Base-by-base conservation (phyloP, 1,140 invertebrate genomes). In the Zaprionus nigranus region DNA sequence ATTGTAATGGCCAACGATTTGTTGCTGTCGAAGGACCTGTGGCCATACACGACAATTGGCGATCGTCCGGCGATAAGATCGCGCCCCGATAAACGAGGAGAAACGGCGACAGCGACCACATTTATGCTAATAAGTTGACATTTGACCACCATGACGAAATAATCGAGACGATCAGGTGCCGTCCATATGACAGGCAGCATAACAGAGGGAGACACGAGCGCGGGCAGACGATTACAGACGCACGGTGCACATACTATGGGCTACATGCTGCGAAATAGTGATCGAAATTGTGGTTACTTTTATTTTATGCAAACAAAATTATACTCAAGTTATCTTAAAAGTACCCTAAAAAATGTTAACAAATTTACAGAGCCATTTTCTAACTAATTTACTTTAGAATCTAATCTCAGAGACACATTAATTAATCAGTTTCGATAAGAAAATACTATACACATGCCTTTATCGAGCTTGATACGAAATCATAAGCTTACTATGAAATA, bases 111-210 rank as follows among this genome's bases (percentile, higher is more conserved):
- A 79, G 78, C 78, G 74, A 75, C 59, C 57, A 70, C 86, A 82
- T 85, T 90, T 90, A 90, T 90, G 85, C 86, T 90, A 90, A 90
- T 90, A 90, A 88, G 84, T 84, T 90, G 85, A 90, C 85, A 90
- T 90, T 90, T 90, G 85, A 90, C 85, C 86, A 90, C 85, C 85
- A 90, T 90, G 85, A 85, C 86, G 82, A 90, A 88, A 87, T 88
- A 87, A 87, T 88, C 63, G 78, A 87, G 85, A 82, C 79, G 85
- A 85, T 90, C 85, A 90, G 73, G 71, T 81, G 74, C 72, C 76
- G 61, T 80, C 67, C 74, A 82, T 72, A 60, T 90, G 85, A 85
- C 85, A 87, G 70, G 71, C 2, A 36, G 22, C 11, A 40, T 40
- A 40, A 43, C 36, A 28, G 15, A 43, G 40, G 2, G 40, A 43